Conservation (phyloP, 2,888 invertebrate species). For the Xestia c-nigrum region DNA sequence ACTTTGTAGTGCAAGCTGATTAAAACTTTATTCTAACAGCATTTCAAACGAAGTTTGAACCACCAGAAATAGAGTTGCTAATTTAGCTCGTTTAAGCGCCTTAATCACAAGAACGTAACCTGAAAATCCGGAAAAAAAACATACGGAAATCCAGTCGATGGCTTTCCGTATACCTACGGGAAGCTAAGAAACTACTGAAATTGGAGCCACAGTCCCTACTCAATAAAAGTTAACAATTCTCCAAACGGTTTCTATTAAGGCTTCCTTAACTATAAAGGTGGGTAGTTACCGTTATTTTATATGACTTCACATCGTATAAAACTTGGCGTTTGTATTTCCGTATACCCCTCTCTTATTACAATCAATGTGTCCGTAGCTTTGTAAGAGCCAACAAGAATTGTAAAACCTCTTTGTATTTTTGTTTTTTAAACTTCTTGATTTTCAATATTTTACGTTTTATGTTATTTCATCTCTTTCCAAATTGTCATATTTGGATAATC, state of each 20-base stretch:
- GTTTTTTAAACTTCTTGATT: not conserved
- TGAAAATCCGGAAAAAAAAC: not conserved
- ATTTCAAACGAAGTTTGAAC: no score
- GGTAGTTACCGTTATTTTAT: slow-evolving; percentile 30
- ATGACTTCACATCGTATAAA: slow-evolving; percentile 38
- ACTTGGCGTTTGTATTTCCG: slow-evolving; percentile 3
- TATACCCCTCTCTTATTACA: not conserved
- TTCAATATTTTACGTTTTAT: not conserved
- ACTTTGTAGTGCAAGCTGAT: no score
- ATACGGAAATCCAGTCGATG: not conserved
- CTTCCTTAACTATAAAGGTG: slow-evolving; percentile 8
- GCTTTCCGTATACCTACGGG: not conserved
- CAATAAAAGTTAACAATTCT: slow-evolving; percentile 31
- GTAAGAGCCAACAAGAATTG: not conserved
- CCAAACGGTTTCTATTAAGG: slow-evolving; percentile 19
- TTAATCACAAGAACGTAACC: not conserved
- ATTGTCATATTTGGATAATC: no score
- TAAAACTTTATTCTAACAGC: no score
- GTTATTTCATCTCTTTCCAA: not conserved
- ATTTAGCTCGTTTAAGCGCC: no score
- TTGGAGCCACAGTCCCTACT: not conserved
- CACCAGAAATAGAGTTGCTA: no score
- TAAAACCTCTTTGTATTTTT: not conserved
- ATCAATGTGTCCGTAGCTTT: not conserved
- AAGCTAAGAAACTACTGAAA: not conserved